Evolutionary conservation across 64 coral and sea anemone species (phyloP), one percentile per base, ranked within the genome.

Genomic region (Stichodactyla mertensii): DNA sequence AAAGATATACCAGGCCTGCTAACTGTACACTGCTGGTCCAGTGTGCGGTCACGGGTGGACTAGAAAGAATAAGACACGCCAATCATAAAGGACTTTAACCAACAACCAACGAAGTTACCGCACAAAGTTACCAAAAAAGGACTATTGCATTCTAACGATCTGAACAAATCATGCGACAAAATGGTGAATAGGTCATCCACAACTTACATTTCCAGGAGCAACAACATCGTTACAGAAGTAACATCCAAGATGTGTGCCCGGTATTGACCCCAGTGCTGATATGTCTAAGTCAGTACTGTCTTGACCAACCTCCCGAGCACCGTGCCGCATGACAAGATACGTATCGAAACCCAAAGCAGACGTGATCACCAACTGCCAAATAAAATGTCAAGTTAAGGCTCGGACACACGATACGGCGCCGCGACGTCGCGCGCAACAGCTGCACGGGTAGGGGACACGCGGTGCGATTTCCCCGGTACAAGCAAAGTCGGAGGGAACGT

Each of bases 141-240:
- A 16, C 36, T 45, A 2, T 45, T 45, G 36, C 36, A 45, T 45
- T 45, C 36, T 45, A 45, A 45, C 36, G 36, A 45, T 2, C 36
- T 45, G 36, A 45, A 45, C 36, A 45, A 45, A 45, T 45, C 36
- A 45, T 45, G 36, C 36, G 36, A 45, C 36, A 45, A 3, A 45
- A 16, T 13, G 15, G 13, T 16, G 19, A 64, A 19, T 6, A 19
- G 19, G 60, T 16, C 2, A 5, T 18, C 9, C 62, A 66, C 18
- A 23, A 86, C 97, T 99, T 88, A 99, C 97, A 83, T 99, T 91
- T 92, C 97, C 97, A 82, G 97, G 97, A 61, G 97, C 97, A n/a
- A 99, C 97, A 9, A 99, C 97, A 87, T 99, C 97, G 81, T 99
- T 99, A 88, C 97, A 99, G 52, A 99, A 95, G 80, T 99, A 99